Evolutionary conservation across 2,113 vertebrate genomes (phyloP).

Genomic region (Sturnus vulgaris): DNA sequence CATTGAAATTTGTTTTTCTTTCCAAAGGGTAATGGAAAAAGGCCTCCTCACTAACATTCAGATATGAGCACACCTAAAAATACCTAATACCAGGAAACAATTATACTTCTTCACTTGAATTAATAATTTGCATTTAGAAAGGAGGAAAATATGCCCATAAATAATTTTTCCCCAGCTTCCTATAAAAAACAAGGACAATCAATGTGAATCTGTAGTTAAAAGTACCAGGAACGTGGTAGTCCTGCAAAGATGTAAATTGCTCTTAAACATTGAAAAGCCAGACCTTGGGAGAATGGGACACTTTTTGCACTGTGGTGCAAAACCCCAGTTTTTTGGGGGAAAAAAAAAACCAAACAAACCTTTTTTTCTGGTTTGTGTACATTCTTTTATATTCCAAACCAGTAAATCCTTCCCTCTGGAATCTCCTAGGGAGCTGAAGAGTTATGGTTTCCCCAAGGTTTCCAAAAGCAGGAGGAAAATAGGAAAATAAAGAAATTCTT

Average conservation of each 20-base stretch:
- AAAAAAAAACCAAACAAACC: rapidly evolving
- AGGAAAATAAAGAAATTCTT: background rate
- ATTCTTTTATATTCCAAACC: background rate
- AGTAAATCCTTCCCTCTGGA: background rate
- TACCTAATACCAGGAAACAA: constrained; percentile 49
- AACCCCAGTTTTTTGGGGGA: background rate
- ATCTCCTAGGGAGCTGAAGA: background rate
- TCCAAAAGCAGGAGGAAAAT: background rate
- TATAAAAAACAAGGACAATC: background rate
- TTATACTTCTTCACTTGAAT: constrained; percentile 37
- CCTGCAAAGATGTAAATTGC: background rate
- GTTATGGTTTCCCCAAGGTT: background rate
- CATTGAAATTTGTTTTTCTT: constrained; percentile 42
- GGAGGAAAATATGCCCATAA: constrained; percentile 2
- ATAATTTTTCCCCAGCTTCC: background rate
- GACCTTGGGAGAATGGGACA: background rate
- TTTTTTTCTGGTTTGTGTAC: background rate
- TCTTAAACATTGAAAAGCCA: background rate
- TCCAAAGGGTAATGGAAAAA: constrained; percentile 14
- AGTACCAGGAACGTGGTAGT: rapidly evolving
- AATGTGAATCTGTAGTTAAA: background rate
- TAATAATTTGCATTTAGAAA: constrained; percentile 39
- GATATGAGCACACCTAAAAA: constrained; percentile 21
- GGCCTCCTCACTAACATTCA: background rate
- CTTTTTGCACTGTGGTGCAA: background rate